Evolutionary conservation across 1,140 invertebrate species (phyloP).

Genomic region (Saccostrea glomerata): DNA sequence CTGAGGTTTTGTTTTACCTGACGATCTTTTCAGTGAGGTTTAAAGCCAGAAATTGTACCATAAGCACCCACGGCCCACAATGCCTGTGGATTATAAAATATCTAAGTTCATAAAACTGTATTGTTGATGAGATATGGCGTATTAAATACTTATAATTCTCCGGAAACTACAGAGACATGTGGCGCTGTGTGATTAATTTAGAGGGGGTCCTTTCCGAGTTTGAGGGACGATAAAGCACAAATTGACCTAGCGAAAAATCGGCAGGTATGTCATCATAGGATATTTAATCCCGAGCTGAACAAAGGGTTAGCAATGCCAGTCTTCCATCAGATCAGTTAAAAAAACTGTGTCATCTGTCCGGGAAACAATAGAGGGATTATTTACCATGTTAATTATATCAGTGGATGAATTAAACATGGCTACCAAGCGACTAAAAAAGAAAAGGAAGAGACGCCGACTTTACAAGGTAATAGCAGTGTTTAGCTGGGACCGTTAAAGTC

Average conservation of each 20-base stretch:
- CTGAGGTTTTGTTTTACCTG: not conserved
- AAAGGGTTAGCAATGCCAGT: not conserved
- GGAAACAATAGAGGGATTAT: slow-evolving; percentile 1
- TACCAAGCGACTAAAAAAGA: slow-evolving; percentile 7
- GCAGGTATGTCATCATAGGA: not conserved
- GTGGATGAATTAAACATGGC: slow-evolving; percentile 33
- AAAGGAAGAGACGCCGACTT: not conserved
- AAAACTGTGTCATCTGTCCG: slow-evolving; percentile 9
- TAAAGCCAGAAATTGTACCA: slow-evolving; percentile 9
- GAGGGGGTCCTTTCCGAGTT: not conserved
- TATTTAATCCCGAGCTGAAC: not conserved
- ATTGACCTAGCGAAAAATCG: not conserved
- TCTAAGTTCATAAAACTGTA: slow-evolving; percentile 28
- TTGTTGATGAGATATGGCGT: slow-evolving; percentile 17
- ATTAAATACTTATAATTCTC: slow-evolving; percentile 12
- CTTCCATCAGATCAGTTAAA: not conserved
- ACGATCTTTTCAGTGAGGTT: not conserved
- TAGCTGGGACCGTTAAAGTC: not conserved
- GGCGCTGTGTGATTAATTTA: not conserved
- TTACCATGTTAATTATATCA: slow-evolving; percentile 20
- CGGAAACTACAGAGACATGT: not conserved
- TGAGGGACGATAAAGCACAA: slow-evolving; percentile 19
- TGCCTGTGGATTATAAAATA: slow-evolving; percentile 4
- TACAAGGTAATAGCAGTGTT: not conserved
- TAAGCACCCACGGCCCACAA: not conserved